Base-by-base conservation (phyloP, 2,797 vertebrate genomes). In the Nothura maculosa region DNA sequence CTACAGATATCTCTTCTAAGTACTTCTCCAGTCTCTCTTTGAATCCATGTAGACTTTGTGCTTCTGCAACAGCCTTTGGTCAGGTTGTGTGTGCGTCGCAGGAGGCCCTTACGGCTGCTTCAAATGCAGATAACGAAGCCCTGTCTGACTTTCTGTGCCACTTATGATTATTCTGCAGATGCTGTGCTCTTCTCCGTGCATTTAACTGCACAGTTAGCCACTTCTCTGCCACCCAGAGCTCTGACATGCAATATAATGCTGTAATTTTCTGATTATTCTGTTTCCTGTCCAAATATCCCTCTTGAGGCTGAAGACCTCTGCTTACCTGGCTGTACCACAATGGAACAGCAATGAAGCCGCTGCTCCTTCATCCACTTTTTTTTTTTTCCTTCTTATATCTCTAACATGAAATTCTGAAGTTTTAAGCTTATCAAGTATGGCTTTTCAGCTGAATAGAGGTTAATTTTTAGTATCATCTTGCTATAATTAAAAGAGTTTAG, bases 1-100 rank as follows among this genome's bases (percentile, higher is more conserved):
- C n/a, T 50, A 45, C 62, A 77, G 64, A 67, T 92, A 73, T 89
- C 60, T 72, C 67, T 63, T 80, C 63, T 66, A 77, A 90, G 72
- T 90, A 38, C 32, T 89, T 90, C 68, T 68, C 75, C 72, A 85
- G 0, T 32, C 47, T 74, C 25, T 58, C 64, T 93, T 55, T 87
- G 85, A 62, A 79, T n/a, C 81, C 30, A 7, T 45, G 42, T 72
- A n/a, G 84, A 74, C 48, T 85, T 62, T 27, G 10, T 15, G 48
- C 54, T 9, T 12, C 42, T 50, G 4, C 28, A 25, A 62, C 66
- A 92, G 80, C n/a, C 77, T 4, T 10, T 0, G 3, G 3, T 77
- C 22, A 3, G 30, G 57, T 9, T 13, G 64, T 11, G 84, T 30
- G 5, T 22, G 0, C 1, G 5, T n/a, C 62, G 73, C 27, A 0